Conservation (phyloP, 1,140 invertebrate genomes). For the Drepana arcuata region DNA sequence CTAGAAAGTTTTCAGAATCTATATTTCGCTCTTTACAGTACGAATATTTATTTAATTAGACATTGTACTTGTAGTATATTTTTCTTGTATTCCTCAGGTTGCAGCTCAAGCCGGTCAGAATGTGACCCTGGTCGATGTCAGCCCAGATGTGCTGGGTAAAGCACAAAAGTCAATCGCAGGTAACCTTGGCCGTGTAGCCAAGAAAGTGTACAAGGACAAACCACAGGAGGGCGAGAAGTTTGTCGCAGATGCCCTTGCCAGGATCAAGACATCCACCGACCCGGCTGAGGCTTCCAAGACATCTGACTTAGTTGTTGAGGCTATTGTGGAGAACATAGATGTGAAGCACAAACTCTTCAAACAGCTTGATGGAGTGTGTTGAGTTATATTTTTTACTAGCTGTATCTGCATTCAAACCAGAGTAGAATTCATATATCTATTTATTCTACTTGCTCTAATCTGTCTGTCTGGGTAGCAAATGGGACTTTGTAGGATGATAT, state of each 20-base stretch:
- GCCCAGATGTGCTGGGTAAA: slow-evolving; percentile 79
- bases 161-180: slow-evolving; percentile 77
- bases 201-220: slow-evolving; percentile 84
- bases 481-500: no score
- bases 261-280: slow-evolving; percentile 77
- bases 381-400: no score
- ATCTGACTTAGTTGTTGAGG: slow-evolving; percentile 88
- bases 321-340: slow-evolving; percentile 88
- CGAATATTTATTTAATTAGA: no score
- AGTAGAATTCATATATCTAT: no score
- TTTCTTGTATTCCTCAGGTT: slow-evolving; percentile 72
- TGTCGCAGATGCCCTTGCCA: slow-evolving; percentile 74
- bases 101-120: slow-evolving; percentile 82
- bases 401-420: no score
- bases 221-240: slow-evolving; percentile 78
- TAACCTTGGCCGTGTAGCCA: slow-evolving; percentile 82
- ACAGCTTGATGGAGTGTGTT: slow-evolving; percentile 72
- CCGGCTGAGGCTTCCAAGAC: slow-evolving; percentile 74
- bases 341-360: slow-evolving; percentile 86
- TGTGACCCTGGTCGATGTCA: slow-evolving; percentile 83
- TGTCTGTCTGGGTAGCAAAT: no score
- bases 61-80: no score
- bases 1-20: no score
- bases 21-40: no score
- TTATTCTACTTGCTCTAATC: no score